Evolutionary conservation across 2,888 invertebrate genomes (phyloP), one percentile per base, ranked within the genome.

Genomic region (Epicampocera succincta): DNA sequence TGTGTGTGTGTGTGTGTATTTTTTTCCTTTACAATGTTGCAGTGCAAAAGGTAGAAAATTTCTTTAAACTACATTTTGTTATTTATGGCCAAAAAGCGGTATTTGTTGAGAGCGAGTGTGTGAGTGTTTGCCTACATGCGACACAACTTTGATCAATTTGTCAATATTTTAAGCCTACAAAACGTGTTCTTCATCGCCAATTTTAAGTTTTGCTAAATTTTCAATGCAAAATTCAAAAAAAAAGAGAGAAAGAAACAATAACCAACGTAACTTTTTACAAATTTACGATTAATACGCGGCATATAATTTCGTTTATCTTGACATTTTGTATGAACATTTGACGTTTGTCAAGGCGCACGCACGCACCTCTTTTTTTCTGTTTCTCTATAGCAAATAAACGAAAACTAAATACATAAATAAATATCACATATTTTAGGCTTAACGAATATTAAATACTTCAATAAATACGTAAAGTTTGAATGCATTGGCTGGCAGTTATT

Each of bases 261-360:
- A 75, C 1, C 25, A 58, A 52, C 13, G 56, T 56, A 74, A 80
- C 48, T 54, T 69, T 60, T 58, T 56, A 63, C 46, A 75, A 65
- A 74, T 74, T 66, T 68, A 76, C 69, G 73, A 82, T 68, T 73
- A 69, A 61, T 77, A 50, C 65, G 29, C 56, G 50, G 42, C 63
- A 66, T 66, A 71, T 80, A 74, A 68, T 79, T 79, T 79, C 25
- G 58, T 75, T 82, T 78, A 82, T 82, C 82, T 71, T 82, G 82
- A 82, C 82, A 74, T 74, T 74, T 71, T 65, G 78, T 82, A 82
- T 82, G 63, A 82, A 58, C 74, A 82, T 78, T 82, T 82, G 82
- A 82, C 74, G 78, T 78, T 75, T 82, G 82, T 78, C 82, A 82
- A 82, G 74, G 78, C 63, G 54, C 69, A 80, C 78, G 74, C 82